Evolutionary conservation across 2,797 vertebrate genomes (phyloP), one percentile per base, ranked within the genome.

Genomic region (Enteromius viviparus): DNA sequence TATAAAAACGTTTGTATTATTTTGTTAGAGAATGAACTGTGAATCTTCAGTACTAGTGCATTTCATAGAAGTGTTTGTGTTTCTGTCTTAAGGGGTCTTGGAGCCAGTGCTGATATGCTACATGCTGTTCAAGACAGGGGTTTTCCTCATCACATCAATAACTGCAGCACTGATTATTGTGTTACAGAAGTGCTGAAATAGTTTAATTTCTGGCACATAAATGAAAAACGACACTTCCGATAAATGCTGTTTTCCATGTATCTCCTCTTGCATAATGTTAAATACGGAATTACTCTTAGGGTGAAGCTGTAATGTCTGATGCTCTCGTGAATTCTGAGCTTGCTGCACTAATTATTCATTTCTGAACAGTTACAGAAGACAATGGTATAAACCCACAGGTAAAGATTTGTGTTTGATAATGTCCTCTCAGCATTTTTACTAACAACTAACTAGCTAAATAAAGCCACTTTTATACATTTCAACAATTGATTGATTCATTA

Each of bases 41-140:
- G 53, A 21, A 34, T 34, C 49, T 74, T 74, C 34, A 37, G 49
- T 37, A n/a, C 9, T 19, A 5, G 1, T 49, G 23, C 10, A n/a
- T 55, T n/a, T n/a, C 5, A 21, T 29, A 8, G 51, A 21, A 58
- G 17, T 64, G n/a, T 9, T 5, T 78, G 55, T 12, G 32, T 76
- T 12, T 53, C 37, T 78, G 21, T 55, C 23, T 81, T 19, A 19
- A 76, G 72, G 78, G 19, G 0, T 32, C n/a, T 62, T 78, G 64
- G 10, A 32, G 65, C 68, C 40, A 26, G 47, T 32, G 11, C 85
- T 85, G 58, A 21, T 86, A 40, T 88, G 74, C 64, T 90, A 90
- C 76, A n/a, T 90, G 42, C 29, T 87, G 85, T 68, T 78, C 69
- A 90, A 90, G 64, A 62, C 70, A 19, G 87, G 32, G 1, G 21